Evolutionary conservation across 2,113 vertebrate species (phyloP), one percentile per base, ranked within the genome.

Genomic region (Miniopterus natalensis): DNA sequence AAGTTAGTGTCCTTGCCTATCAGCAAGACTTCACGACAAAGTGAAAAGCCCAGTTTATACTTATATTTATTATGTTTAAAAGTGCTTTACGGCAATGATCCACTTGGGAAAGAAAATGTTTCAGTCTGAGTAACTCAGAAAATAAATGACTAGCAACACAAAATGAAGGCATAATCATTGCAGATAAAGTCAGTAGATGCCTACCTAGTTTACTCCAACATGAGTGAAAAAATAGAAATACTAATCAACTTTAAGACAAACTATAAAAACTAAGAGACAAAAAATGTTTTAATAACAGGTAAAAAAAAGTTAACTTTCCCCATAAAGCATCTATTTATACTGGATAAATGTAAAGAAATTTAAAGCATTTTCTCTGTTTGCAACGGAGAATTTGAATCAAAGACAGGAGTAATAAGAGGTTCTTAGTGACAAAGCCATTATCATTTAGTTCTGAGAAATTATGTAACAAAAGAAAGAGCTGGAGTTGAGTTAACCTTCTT

Each of bases 31-130:
- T 94, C 36, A 25, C 70, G 77, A 75, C 15, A 80, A 89, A 90
- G 83, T 90, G 29, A 75, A 91, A 97, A 84, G 65, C 15, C 40
- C 8, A 83, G 27, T 84, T 88, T 81, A 15, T 66, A 84, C 29
- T 94, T 85, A n/a, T 17, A 59, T 71, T 71, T 90, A 96, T 88
- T 79, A 94, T 78, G 8, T 71, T 80, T 65, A 85, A 92, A 68
- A 73, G 36, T 88, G n/a, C n/a, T 53, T 65, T 77, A 80, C 66
- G 51, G 59, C 31, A 90, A 31, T 79, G 45, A 86, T 90, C 12
- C 31, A 85, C 61, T 93, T 92, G 29, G 25, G 40, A 49, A 81
- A 78, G 40, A 86, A 90, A 83, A 53, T 80, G 40, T 95, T 96
- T 79, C 78, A 53, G 89, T 71, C 31, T 88, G 40, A 85, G 70